Evolutionary conservation across 2,888 invertebrate species (phyloP).

Genomic region (Scaptomyza flava): DNA sequence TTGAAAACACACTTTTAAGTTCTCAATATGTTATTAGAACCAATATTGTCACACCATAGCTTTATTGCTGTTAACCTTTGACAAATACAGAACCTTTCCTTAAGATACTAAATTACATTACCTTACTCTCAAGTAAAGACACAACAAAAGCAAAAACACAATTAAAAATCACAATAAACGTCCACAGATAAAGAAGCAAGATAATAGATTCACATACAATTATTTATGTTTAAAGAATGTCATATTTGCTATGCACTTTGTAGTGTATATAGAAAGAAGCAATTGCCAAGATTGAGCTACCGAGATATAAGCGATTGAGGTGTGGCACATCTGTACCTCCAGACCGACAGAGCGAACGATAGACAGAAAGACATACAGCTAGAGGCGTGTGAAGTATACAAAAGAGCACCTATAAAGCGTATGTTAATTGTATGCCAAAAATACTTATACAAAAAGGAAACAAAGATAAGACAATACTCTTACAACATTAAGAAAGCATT

Average conservation of each 20-base stretch:
- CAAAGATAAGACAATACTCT: slow-evolving; percentile 19
- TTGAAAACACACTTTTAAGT: background rate
- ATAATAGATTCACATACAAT: background rate
- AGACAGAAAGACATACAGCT: slow-evolving; percentile 7
- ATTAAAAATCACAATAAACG: background rate
- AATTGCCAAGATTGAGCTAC: slow-evolving; percentile 17
- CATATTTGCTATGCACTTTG: slow-evolving; percentile 9
- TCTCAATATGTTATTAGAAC: no score
- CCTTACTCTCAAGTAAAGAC: background rate
- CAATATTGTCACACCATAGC: no score
- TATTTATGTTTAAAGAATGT: slow-evolving; percentile 5
- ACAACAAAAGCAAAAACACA: background rate
- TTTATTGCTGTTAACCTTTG: no score
- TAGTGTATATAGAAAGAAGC: slow-evolving; percentile 27
- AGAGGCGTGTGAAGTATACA: slow-evolving; percentile 29
- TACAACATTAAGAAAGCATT: slow-evolving; percentile 19
- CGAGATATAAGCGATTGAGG: slow-evolving; percentile 32
- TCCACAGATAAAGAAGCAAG: background rate
- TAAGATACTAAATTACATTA: background rate
- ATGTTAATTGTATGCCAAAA: slow-evolving; percentile 59
- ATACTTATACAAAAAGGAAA: slow-evolving; percentile 14
- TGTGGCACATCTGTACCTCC: slow-evolving; percentile 37
- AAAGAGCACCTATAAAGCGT: slow-evolving; percentile 27
- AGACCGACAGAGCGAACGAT: slow-evolving; percentile 1
- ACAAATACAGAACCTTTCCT: no score